A percentile compares a stretch with the other conserved stretches of the same genome.
Evolutionary conservation across 37 sponge, comb jelly and placozoan genomes (phyloP).

Genomic region (Oopsacas minuta): DNA sequence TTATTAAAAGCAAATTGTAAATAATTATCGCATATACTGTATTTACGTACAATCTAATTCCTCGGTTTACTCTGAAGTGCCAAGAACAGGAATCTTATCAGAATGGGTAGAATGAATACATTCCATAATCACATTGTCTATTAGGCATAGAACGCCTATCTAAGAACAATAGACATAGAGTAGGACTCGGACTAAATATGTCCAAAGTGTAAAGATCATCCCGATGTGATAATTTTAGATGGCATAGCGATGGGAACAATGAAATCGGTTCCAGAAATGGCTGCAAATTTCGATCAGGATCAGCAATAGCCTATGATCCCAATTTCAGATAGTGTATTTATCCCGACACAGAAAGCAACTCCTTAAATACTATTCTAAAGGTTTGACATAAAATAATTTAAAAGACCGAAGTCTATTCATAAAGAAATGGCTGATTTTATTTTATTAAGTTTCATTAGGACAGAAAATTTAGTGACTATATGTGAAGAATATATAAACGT

Average conservation of each 20-base stretch:
- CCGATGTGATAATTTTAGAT: not conserved
- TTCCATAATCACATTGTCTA: slow-evolving; percentile 6
- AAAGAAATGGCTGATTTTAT: not conserved
- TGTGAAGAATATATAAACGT: not conserved
- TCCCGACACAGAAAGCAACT: slow-evolving; percentile 9
- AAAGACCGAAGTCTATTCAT: not conserved
- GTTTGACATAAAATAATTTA: not conserved
- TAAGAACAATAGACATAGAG: not conserved
- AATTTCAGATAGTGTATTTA: not conserved
- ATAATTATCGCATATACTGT: too few relatives aligned
- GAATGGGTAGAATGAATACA: slow-evolving; percentile 16
- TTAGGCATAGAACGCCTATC: not conserved
- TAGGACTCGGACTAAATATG: not conserved
- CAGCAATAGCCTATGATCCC: slow-evolving; percentile 14
- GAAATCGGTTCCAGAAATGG: slow-evolving; percentile 10
- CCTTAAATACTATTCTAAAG: slow-evolving; percentile 10
- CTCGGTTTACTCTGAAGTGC: not conserved
- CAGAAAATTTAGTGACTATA: not conserved
- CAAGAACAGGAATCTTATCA: not conserved
- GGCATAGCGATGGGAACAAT: slow-evolving; percentile 11
- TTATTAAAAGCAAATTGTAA: too few relatives aligned
- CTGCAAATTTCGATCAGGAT: not conserved
- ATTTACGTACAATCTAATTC: too few relatives aligned
- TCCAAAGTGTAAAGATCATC: slow-evolving; percentile 17
- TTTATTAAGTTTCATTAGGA: not conserved